These are phyloP conservation scores for Carassius carassius DNA, from an alignment of 2,113 vertebrate species.

Conservation along the genomic window DNA sequence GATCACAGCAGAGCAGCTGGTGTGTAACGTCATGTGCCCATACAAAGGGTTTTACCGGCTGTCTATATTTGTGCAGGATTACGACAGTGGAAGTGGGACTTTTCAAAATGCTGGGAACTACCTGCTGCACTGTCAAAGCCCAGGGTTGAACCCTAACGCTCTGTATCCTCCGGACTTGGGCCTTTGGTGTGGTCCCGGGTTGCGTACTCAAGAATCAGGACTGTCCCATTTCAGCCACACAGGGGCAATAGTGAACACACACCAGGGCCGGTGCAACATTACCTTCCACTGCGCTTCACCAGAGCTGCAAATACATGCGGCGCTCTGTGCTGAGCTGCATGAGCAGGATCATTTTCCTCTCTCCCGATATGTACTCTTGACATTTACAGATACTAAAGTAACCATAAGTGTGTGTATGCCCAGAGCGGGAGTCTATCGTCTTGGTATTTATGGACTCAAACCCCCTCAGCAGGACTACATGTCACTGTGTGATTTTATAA, in stretches of 20 bases:
- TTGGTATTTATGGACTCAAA: slow-evolving; percentile 72
- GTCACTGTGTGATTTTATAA: slow-evolving; percentile 77
- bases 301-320: slow-evolving; percentile 59
- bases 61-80: slow-evolving; percentile 77
- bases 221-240: slow-evolving; percentile 77
- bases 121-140: slow-evolving; percentile 72
- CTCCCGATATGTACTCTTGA: slow-evolving; percentile 74
- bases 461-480: slow-evolving; percentile 66
- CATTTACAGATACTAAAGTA: slow-evolving; percentile 76
- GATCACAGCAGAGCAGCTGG: slow-evolving; percentile 72
- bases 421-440: slow-evolving; percentile 66
- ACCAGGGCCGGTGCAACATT: slow-evolving; percentile 79
- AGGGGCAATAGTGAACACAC: slow-evolving; percentile 70
- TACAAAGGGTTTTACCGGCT: slow-evolving; percentile 75
- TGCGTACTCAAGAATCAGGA: slow-evolving; percentile 66
- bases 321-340: slow-evolving; percentile 46
- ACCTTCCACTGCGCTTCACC: slow-evolving; percentile 69
- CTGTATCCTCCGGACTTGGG: slow-evolving; percentile 75
- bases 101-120: slow-evolving; percentile 78
- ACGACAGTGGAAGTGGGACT: slow-evolving; percentile 60
- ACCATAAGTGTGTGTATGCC: slow-evolving; percentile 71
- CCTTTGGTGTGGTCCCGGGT: slow-evolving; percentile 74
- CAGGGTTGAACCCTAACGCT: slow-evolving; percentile 55
- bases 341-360: slow-evolving; percentile 58
- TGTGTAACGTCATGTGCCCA: slow-evolving; percentile 76